These are phyloP conservation scores for Chrysochloris asiatica DNA, from an alignment of 2,113 vertebrate genomes.

Conservation along the genomic window DNA sequence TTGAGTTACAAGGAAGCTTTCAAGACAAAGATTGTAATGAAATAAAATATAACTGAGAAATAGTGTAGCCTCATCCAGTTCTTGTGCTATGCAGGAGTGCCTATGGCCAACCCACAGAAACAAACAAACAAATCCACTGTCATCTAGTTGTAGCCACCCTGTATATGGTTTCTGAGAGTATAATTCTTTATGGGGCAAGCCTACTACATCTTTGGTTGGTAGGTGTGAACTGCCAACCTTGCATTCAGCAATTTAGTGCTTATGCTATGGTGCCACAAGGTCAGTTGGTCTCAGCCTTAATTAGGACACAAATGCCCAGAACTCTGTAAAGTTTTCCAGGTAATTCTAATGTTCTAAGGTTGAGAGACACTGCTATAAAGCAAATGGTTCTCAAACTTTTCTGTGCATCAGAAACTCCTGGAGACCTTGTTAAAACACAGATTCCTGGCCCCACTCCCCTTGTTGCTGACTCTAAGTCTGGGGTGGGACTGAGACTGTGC, in stretches of 20 bases:
- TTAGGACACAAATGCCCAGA: too few relatives aligned
- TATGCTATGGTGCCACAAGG: too few relatives aligned
- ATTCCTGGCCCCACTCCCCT: background rate
- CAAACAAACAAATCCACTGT: too few relatives aligned
- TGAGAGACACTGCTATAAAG: background rate
- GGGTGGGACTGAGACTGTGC: background rate
- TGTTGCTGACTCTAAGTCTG: background rate
- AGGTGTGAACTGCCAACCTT: too few relatives aligned
- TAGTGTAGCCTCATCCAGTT: background rate
- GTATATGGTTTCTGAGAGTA: too few relatives aligned
- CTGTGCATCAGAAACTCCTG: background rate
- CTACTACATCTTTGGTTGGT: too few relatives aligned
- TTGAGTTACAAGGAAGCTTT: background rate
- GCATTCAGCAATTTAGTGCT: too few relatives aligned
- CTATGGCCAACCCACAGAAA: too few relatives aligned
- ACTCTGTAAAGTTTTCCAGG: background rate
- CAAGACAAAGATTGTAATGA: background rate
- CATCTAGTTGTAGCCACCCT: too few relatives aligned
- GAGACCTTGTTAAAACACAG: background rate
- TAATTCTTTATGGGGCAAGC: too few relatives aligned
- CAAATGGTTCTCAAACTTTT: background rate
- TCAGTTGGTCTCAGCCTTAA: background rate
- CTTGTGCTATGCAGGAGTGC: background rate
- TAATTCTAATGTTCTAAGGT: background rate
- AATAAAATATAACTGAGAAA: background rate